A percentile compares a stretch with the other conserved stretches of the same genome.
phyloP scores from a whole-genome alignment of 2,797 vertebrate species.

The Hydrolagus colliei region DNA sequence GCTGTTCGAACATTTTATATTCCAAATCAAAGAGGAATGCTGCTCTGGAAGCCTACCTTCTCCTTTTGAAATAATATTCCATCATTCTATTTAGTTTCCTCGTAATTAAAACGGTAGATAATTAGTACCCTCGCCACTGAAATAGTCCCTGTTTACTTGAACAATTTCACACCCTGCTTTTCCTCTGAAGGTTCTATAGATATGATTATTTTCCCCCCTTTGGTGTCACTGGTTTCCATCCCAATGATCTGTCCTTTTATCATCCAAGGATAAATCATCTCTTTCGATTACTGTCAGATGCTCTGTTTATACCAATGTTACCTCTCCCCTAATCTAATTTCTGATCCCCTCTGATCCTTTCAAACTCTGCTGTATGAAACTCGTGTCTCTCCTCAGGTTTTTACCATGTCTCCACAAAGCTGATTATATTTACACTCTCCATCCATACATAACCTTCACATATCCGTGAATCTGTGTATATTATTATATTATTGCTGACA shows the following conservation, averaged over 20 bases:
- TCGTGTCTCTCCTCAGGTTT: not conserved
- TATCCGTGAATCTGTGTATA: too few relatives aligned
- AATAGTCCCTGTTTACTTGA: not conserved
- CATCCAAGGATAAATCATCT: constrained; percentile 1
- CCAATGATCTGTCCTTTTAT: not conserved
- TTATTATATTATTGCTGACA: not conserved
- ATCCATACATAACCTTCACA: not conserved
- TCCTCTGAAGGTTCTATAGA: not conserved
- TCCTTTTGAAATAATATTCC: not conserved
- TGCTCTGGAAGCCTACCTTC: not conserved
- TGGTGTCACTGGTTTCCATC: not conserved
- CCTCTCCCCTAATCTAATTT: constrained; percentile 23
- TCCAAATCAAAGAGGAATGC: not conserved
- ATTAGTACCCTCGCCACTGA: not conserved
- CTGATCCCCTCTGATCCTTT: not conserved
- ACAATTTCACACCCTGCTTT: not conserved
- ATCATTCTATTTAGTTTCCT: not conserved
- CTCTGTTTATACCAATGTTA: not conserved
- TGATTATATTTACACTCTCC: not conserved
- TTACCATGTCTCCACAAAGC: not conserved
- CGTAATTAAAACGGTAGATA: constrained; percentile 12
- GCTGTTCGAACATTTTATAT: not conserved
- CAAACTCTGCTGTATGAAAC: not conserved
- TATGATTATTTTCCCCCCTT: not conserved
- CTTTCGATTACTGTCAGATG: not conserved